phyloP scores from a whole-genome alignment of 2,797 vertebrate species.

The Anisognathus igniventris region DNA sequence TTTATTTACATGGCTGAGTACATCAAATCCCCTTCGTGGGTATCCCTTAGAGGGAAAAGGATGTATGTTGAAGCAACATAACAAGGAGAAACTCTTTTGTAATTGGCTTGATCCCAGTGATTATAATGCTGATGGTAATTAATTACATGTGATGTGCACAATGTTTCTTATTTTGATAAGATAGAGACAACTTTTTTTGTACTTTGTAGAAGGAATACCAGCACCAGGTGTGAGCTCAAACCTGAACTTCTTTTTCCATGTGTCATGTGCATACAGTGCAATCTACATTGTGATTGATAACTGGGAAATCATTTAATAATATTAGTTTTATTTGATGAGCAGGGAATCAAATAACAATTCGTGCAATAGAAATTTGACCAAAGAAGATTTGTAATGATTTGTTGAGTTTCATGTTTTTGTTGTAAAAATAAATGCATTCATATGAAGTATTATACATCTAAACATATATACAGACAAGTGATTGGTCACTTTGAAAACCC shows the following conservation, averaged over 20 bases:
- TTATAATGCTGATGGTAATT: neutral
- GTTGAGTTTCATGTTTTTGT: neutral
- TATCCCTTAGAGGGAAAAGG: neutral
- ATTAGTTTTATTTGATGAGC: neutral
- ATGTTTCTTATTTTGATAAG: neutral
- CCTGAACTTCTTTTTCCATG: neutral
- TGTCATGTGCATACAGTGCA: neutral
- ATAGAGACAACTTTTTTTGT: neutral
- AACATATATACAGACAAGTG: neutral
- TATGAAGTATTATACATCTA: neutral
- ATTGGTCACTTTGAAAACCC: neutral
- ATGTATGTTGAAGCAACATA: neutral
- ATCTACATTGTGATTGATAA: neutral
- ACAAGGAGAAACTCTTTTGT: neutral
- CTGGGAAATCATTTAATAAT: neutral
- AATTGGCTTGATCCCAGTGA: neutral
- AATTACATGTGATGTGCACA: neutral
- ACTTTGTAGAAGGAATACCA: neutral
- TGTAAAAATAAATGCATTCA: neutral
- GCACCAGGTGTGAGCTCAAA: neutral
- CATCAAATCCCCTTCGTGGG: neutral
- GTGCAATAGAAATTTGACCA: neutral
- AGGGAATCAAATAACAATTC: neutral
- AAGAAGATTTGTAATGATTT: neutral
- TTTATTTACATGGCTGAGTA: neutral